phyloP scores from a whole-genome alignment of 2,113 vertebrate genomes.

The Salvelinus sp. region DNA sequence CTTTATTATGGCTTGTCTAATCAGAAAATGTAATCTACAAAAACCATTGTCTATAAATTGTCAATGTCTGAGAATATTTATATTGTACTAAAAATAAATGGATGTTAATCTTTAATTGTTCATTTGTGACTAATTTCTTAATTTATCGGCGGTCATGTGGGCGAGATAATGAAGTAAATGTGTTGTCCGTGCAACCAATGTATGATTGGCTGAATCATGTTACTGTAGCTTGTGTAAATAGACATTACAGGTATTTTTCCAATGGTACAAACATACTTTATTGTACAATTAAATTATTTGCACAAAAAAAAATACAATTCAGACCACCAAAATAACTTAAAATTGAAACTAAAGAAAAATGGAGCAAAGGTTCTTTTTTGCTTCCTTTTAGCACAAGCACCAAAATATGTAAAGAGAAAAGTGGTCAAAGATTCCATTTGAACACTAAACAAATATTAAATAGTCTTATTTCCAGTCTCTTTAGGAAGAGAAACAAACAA shows the following conservation, averaged over 20 bases:
- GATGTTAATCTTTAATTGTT: no score
- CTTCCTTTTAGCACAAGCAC: conserved; percentile 76
- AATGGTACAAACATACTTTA: conserved; percentile 84
- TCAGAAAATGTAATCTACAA: conserved; percentile 45
- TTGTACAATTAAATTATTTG: conserved; percentile 85
- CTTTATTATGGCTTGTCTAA: conserved; percentile 49
- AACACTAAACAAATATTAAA: conserved; percentile 64
- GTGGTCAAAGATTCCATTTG: conserved; percentile 76
- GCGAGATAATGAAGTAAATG: no score
- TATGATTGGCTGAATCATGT: no score
- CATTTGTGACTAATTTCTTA: no score
- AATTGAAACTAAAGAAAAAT: conserved; percentile 71
- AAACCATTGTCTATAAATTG: conserved; percentile 9
- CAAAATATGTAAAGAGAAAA: conserved; percentile 73
- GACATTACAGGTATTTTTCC: conserved; percentile 50
- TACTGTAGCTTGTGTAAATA: conserved; percentile 5
- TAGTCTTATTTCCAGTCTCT: conserved; percentile 76
- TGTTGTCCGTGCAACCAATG: no score
- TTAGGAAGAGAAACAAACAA: conserved; percentile 63
- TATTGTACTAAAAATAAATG: conserved; percentile 1
- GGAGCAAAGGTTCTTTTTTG: conserved; percentile 74
- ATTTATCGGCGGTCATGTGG: no score
- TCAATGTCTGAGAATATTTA: conserved; percentile 25
- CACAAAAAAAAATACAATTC: conserved; percentile 48
- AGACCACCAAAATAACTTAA: conserved; percentile 80